These are phyloP conservation scores for Brachionus plicatilis DNA, from an alignment of 1,140 invertebrate genomes.

Conservation along the genomic window DNA sequence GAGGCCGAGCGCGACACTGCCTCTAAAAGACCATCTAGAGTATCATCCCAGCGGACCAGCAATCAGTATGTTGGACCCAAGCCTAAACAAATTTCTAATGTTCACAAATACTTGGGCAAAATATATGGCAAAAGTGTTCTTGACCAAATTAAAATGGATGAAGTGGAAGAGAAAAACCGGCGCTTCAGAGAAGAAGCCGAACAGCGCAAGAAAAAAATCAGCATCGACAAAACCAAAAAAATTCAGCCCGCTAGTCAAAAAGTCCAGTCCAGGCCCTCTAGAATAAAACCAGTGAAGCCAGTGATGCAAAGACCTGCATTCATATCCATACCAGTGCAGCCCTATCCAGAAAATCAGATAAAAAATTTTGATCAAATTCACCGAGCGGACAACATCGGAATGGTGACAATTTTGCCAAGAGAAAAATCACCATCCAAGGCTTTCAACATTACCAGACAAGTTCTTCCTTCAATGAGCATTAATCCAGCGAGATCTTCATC, in stretches of 20 bases:
- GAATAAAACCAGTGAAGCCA: not conserved
- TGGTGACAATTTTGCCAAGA: not conserved
- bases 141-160: constrained; percentile 17
- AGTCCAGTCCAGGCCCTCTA: not conserved
- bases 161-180: not conserved
- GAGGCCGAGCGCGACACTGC: not conserved
- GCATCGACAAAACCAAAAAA: not conserved
- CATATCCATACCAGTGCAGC: not conserved
- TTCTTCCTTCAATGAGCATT: constrained; percentile 7
- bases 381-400: not conserved
- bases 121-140: not conserved
- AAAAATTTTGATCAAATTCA: not conserved
- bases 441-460: not conserved
- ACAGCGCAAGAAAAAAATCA: not conserved
- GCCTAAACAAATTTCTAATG: constrained; percentile 1
- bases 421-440: not conserved
- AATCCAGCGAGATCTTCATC: not conserved
- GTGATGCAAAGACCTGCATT: not conserved
- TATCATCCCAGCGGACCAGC: not conserved
- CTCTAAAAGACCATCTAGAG: not conserved
- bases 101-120: constrained; percentile 35
- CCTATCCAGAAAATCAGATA: constrained; percentile 1
- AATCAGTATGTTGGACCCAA: not conserved
- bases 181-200: not conserved
- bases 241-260: not conserved